phyloP scores from a whole-genome alignment of 2,113 vertebrate genomes.

The Rhombomys opimus region DNA sequence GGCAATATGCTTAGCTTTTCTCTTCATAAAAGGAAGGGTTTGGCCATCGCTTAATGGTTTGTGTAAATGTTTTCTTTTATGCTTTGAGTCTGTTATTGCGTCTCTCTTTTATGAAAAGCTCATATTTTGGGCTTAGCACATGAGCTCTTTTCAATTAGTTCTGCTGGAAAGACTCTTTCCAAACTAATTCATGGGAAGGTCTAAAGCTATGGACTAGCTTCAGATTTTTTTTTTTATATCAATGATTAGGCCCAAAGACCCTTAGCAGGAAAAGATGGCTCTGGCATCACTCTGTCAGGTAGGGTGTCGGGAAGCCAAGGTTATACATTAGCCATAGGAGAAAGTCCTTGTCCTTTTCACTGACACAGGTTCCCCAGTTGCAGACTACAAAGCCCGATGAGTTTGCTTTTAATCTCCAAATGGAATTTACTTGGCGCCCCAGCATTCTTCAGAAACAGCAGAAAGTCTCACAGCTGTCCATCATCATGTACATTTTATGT shows the following conservation, averaged over 20 bases:
- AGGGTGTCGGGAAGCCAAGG: not conserved
- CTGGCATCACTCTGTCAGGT: not conserved
- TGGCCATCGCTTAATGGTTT: slow-evolving; percentile 71
- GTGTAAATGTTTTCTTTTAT: slow-evolving; percentile 78
- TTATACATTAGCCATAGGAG: not conserved
- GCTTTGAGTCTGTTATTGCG: slow-evolving; percentile 77
- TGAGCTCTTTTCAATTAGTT: slow-evolving; percentile 77
- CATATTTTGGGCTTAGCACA: slow-evolving; percentile 79
- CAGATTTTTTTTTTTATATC: slow-evolving; percentile 25
- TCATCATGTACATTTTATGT: not conserved
- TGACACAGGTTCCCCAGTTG: slow-evolving; percentile 43
- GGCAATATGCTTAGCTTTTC: slow-evolving; percentile 67
- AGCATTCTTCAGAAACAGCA: not conserved
- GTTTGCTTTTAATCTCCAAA: slow-evolving; percentile 64
- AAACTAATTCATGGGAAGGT: slow-evolving; percentile 58
- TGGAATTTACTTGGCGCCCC: not conserved
- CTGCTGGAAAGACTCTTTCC: slow-evolving; percentile 52
- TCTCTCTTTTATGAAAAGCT: slow-evolving; percentile 82
- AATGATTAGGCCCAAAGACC: not conserved
- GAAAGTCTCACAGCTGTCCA: not conserved
- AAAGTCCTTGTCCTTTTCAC: not conserved
- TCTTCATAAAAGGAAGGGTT: slow-evolving; percentile 80
- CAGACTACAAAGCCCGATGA: slow-evolving; percentile 34
- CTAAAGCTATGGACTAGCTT: not conserved
- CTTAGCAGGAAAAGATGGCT: not conserved